phyloP scores from a whole-genome alignment of 2,797 vertebrate genomes.

The Gymnoscopelus microlampas region DNA sequence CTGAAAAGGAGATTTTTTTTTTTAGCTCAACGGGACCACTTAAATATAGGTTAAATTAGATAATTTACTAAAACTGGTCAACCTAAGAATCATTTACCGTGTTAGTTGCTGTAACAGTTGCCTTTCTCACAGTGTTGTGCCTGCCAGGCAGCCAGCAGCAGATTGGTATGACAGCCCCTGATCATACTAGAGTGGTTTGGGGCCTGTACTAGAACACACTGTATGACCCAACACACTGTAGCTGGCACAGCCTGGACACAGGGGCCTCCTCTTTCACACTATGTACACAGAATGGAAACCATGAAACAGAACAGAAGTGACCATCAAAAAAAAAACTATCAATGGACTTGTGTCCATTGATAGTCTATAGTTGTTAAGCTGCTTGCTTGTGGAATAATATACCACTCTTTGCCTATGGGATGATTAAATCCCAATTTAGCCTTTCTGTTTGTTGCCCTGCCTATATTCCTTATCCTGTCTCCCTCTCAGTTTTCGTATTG shows the following conservation, averaged over 20 bases:
- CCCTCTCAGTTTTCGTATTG: too few species aligned
- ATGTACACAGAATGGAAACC: constrained; percentile 45
- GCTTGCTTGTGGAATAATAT: too few species aligned
- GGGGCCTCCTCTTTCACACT: background rate
- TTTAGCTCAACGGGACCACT: too few species aligned
- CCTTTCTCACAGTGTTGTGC: constrained; percentile 36
- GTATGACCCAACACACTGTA: constrained; percentile 40
- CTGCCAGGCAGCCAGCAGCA: constrained; percentile 59
- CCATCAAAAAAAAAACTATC: constrained; percentile 16
- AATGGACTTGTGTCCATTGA: too few species aligned
- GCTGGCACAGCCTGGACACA: constrained; percentile 57
- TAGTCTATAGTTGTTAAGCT: too few species aligned
- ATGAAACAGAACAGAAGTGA: constrained; percentile 56
- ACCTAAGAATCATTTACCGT: constrained; percentile 19
- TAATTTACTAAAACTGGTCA: constrained; percentile 26
- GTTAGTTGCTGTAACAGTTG: constrained; percentile 62
- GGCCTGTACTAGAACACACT: constrained; percentile 55
- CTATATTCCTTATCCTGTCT: too few species aligned
- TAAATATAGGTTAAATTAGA: too few species aligned
- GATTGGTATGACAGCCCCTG: constrained; percentile 55
- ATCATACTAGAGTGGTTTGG: constrained; percentile 74
- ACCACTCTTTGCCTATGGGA: too few species aligned
- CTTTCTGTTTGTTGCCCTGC: too few species aligned
- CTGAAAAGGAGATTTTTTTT: too few species aligned
- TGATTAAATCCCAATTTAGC: too few species aligned